A percentile compares a stretch with the other conserved stretches of the same genome.
Conservation (phyloP, 1,140 invertebrate genomes). For the Neoseiulus cucumeris region DNA sequence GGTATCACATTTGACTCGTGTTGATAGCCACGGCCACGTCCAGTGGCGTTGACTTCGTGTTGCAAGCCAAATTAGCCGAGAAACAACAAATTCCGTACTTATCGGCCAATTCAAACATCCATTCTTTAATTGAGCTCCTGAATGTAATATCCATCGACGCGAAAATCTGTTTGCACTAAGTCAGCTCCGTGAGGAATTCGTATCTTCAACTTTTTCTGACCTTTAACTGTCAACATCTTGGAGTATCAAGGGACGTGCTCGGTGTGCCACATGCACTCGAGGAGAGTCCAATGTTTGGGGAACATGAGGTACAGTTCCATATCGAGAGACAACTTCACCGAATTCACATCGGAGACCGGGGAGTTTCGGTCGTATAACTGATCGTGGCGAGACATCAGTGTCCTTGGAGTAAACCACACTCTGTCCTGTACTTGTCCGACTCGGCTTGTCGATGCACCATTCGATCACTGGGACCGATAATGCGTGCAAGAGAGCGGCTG, state of each 20-base stretch:
- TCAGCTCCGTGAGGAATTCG: slow-evolving; percentile 70
- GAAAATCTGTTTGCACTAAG: slow-evolving; percentile 64
- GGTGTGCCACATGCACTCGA: slow-evolving; percentile 61
- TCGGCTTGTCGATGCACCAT: slow-evolving; percentile 46
- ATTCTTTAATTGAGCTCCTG: slow-evolving; percentile 48
- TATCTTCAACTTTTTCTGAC: slow-evolving; percentile 60
- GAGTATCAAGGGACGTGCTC: slow-evolving; percentile 46
- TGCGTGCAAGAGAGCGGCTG: slow-evolving; percentile 57
- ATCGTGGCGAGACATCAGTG: slow-evolving; percentile 50
- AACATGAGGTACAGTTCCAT: slow-evolving; percentile 46
- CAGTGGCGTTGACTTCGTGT: slow-evolving; percentile 53
- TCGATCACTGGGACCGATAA: slow-evolving; percentile 61
- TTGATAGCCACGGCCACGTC: slow-evolving; percentile 62
- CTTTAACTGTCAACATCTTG: slow-evolving; percentile 59
- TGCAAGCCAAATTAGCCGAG: slow-evolving; percentile 55
- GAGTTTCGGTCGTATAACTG: slow-evolving; percentile 24
- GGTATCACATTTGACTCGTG: too few species aligned
- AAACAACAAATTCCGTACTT: slow-evolving; percentile 62
- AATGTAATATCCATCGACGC: slow-evolving; percentile 65
- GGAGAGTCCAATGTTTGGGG: slow-evolving; percentile 76
- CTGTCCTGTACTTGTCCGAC: slow-evolving; percentile 41
- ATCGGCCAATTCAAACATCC: slow-evolving; percentile 48
- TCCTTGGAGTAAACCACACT: slow-evolving; percentile 47
- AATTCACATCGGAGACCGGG: slow-evolving; percentile 19
- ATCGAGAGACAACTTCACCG: slow-evolving; percentile 50